Conservation (phyloP, 2,888 invertebrate genomes). For the Rhynchonema sp. region DNA sequence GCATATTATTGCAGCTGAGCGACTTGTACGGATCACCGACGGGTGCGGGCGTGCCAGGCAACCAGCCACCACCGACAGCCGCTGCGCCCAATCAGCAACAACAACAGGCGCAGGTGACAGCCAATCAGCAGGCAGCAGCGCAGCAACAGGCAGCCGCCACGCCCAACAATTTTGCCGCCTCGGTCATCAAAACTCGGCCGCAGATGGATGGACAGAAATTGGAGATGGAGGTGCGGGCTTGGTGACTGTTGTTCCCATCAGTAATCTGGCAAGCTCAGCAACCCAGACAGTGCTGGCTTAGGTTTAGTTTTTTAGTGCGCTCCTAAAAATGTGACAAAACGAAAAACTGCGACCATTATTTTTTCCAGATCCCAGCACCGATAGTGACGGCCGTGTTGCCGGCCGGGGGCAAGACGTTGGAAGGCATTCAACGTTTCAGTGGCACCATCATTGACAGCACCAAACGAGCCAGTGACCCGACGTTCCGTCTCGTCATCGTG, state of each 20-base stretch:
- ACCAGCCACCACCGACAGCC: not conserved
- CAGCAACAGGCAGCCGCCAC: not conserved
- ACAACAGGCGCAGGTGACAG: not conserved
- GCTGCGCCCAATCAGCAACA: not conserved
- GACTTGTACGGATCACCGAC: too few relatives aligned
- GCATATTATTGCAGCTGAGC: too few relatives aligned
- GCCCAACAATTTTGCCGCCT: not conserved
- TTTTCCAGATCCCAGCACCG: constrained; percentile 63
- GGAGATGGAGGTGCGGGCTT: constrained; percentile 8
- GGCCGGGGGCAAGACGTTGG: constrained; percentile 67
- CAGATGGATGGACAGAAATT: not conserved
- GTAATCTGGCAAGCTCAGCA: too few relatives aligned
- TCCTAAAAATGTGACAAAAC: not conserved
- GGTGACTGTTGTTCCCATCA: too few relatives aligned
- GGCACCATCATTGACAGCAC: constrained; percentile 85
- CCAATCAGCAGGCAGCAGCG: not conserved
- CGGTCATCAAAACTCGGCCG: constrained; percentile 10
- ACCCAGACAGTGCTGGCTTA: not conserved
- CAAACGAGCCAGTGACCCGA: constrained; percentile 6
- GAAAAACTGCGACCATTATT: constrained; percentile 6
- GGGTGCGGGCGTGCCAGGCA: not conserved
- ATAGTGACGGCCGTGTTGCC: constrained; percentile 93
- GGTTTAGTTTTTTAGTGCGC: not conserved
- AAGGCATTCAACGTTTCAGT: constrained; percentile 56
- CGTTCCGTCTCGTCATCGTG: not conserved